These are phyloP conservation scores for Cardinalis cardinalis DNA, from an alignment of 2,113 vertebrate genomes.

Conservation along the genomic window DNA sequence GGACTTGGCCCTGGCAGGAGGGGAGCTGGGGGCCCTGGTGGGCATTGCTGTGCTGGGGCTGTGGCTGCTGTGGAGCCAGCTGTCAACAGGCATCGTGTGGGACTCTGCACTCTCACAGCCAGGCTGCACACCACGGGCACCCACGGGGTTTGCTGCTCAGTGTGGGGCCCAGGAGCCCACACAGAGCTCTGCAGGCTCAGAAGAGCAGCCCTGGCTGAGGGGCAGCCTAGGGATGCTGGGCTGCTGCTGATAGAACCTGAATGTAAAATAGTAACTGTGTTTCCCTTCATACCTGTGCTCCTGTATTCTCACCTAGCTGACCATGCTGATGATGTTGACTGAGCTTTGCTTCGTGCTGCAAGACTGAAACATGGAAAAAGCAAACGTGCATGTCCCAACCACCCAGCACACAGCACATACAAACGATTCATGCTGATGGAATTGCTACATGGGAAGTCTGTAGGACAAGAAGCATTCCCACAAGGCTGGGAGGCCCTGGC, in stretches of 20 bases:
- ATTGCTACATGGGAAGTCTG: background rate
- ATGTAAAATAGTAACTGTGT: background rate
- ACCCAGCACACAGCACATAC: fast-evolving
- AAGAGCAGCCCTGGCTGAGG: background rate
- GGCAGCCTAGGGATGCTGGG: background rate
- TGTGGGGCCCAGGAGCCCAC: background rate
- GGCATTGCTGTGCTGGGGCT: background rate
- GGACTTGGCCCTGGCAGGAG: background rate
- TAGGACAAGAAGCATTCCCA: fast-evolving
- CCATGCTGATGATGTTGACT: fast-evolving
- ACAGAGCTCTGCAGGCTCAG: background rate
- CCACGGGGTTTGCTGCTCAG: background rate
- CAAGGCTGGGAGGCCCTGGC: fast-evolving
- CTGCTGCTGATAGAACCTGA: background rate
- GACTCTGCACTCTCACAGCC: background rate
- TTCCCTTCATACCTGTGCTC: background rate
- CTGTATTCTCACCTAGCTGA: background rate
- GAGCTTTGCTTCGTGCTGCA: background rate
- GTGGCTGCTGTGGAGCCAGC: background rate
- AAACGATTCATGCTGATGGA: fast-evolving
- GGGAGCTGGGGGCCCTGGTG: background rate
- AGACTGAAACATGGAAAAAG: background rate
- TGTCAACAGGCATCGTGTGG: fast-evolving
- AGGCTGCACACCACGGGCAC: background rate
- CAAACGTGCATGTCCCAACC: fast-evolving